Percentiles rank a stretch among this genome's conserved stretches.
Evolutionary conservation across 2,797 vertebrate species (phyloP).

Genomic region (Hephaestus fuliginosus): DNA sequence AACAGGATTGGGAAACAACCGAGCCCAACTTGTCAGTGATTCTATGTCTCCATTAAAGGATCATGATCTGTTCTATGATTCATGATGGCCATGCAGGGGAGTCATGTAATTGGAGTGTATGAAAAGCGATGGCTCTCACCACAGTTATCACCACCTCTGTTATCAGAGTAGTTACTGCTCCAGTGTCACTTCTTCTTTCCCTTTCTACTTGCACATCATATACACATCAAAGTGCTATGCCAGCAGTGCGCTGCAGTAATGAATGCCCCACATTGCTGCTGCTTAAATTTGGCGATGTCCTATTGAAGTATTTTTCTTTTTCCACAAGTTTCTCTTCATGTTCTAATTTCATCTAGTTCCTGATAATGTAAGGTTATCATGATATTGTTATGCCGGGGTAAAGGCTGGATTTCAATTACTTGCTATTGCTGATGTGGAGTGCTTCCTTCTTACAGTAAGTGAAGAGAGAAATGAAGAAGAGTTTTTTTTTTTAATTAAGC

Average conservation of each 20-base stretch:
- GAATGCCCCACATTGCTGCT: conserved; percentile 78
- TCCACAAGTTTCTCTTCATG: conserved; percentile 41
- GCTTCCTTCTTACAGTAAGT: not conserved
- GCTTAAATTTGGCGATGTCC: conserved; percentile 71
- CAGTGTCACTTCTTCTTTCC: conserved; percentile 71
- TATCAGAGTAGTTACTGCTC: conserved; percentile 71
- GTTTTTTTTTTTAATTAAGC: conserved; percentile 1
- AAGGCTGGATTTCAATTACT: not conserved
- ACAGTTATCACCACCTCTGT: conserved; percentile 73
- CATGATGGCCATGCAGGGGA: conserved; percentile 77
- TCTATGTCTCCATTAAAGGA: conserved; percentile 80
- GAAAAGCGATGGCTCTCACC: conserved; percentile 72
- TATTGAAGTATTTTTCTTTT: conserved; percentile 58
- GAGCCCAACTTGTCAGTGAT: conserved; percentile 69
- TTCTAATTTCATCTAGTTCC: conserved; percentile 55
- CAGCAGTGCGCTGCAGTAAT: conserved; percentile 76
- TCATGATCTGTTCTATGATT: conserved; percentile 84
- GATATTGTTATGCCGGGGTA: conserved; percentile 1
- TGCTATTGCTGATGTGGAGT: not conserved
- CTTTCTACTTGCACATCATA: conserved; percentile 80
- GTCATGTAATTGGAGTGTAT: conserved; percentile 83
- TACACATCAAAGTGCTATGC: conserved; percentile 80
- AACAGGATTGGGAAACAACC: conserved; percentile 66
- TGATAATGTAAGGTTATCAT: conserved; percentile 38
- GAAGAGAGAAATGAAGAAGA: not conserved